Percentiles rank a stretch among this genome's conserved stretches.
Conservation (phyloP, 2,113 vertebrate genomes). For the Mystacornis crossleyi region DNA sequence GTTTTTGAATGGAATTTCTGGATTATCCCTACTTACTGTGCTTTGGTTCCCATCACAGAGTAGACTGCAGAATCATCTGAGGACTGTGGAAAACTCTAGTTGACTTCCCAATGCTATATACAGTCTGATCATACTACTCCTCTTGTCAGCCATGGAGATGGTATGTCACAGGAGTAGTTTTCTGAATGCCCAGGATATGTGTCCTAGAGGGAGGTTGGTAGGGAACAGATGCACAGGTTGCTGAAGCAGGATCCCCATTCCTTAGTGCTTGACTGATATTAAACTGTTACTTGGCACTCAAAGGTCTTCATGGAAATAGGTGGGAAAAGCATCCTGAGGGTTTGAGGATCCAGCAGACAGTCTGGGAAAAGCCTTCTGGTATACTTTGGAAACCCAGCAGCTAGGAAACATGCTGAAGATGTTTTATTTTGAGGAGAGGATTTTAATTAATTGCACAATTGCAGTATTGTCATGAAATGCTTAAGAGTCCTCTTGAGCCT, state of each 20-base stretch:
- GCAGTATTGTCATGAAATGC: slow-evolving; percentile 28
- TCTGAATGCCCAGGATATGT: neutral
- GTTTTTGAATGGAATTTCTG: neutral
- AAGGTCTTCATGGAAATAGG: neutral
- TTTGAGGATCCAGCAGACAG: neutral
- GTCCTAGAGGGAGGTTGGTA: neutral
- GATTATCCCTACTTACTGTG: neutral
- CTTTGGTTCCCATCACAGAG: neutral
- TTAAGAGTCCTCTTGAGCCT: slow-evolving; percentile 47
- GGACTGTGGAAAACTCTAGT: neutral
- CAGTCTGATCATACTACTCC: neutral
- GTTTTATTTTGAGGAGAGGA: slow-evolving; percentile 30
- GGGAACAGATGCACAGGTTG: neutral
- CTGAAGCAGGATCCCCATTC: neutral
- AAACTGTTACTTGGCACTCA: neutral
- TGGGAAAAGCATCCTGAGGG: neutral
- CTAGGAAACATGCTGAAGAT: neutral
- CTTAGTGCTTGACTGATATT: neutral
- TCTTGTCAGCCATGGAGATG: neutral
- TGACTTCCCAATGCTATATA: neutral
- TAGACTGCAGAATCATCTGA: neutral
- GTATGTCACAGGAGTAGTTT: neutral
- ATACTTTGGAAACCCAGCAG: neutral
- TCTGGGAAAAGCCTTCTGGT: neutral
- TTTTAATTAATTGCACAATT: slow-evolving; percentile 63